Percentiles rank a stretch among this genome's conserved stretches.
These are phyloP conservation scores for Ichneumoninae sp. DNA, from an alignment of 2,888 invertebrate genomes.

Conservation along the genomic window DNA sequence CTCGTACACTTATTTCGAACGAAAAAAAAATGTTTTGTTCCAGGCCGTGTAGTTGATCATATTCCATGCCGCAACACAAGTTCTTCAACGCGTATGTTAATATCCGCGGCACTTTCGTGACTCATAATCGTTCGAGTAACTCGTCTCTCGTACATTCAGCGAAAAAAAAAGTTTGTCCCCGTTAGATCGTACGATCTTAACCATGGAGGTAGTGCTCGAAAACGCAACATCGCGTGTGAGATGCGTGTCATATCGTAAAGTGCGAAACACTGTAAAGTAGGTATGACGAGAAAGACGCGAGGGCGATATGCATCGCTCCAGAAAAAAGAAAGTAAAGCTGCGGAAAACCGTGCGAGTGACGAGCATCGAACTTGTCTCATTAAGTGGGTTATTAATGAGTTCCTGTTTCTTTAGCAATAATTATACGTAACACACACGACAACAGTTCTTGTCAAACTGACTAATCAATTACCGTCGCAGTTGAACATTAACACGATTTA, in stretches of 20 bases:
- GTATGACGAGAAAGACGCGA: slow-evolving; percentile 20
- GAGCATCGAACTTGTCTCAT: slow-evolving; percentile 31
- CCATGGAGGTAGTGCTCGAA: slow-evolving; percentile 31
- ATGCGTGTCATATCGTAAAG: slow-evolving; percentile 56
- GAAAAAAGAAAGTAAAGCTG: slow-evolving; percentile 19
- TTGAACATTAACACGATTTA: background rate
- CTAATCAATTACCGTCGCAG: slow-evolving; percentile 17
- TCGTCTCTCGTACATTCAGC: slow-evolving; percentile 7
- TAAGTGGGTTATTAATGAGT: slow-evolving; percentile 29
- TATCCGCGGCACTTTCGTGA: slow-evolving; percentile 8
- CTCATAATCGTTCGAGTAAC: slow-evolving; percentile 24
- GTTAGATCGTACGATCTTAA: slow-evolving; percentile 30
- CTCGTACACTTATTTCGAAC: background rate
- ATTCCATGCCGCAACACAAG: background rate
- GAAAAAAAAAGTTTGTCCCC: slow-evolving; percentile 27
- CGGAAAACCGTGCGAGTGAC: slow-evolving; percentile 16
- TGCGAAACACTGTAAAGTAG: slow-evolving; percentile 45
- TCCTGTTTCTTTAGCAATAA: background rate
- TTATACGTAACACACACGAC: slow-evolving; percentile 2
- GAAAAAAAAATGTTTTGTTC: background rate
- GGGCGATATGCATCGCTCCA: slow-evolving; percentile 49
- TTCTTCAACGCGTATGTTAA: background rate
- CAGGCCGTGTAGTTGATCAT: too few relatives aligned
- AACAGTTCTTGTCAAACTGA: slow-evolving; percentile 5
- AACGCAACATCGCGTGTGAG: slow-evolving; percentile 65